Conservation (phyloP, 2,888 invertebrate genomes). For the Amphipyra berbera region DNA sequence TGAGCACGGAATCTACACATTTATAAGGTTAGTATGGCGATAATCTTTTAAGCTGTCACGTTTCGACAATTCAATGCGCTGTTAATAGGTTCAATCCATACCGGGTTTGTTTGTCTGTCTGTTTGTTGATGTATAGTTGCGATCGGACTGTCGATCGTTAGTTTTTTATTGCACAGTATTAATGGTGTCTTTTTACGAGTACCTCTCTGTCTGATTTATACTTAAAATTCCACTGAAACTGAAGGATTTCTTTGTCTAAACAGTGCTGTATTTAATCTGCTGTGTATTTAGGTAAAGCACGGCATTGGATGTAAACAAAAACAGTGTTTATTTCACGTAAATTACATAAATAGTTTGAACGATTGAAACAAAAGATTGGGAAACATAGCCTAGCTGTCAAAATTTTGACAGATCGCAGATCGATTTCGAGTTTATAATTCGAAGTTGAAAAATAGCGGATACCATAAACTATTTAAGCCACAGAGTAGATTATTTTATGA, state of each 20-base stretch:
- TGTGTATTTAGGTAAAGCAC: constrained; percentile 46
- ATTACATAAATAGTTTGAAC: constrained; percentile 5
- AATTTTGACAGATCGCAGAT: constrained; percentile 46
- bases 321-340: constrained; percentile 18
- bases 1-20: constrained; percentile 45
- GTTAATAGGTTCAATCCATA: constrained; percentile 76
- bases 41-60: constrained; percentile 79
- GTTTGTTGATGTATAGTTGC: constrained; percentile 64
- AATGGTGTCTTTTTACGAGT: constrained; percentile 68
- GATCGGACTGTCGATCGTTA: constrained; percentile 66
- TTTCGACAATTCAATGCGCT: constrained; percentile 80
- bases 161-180: constrained; percentile 71
- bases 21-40: constrained; percentile 73
- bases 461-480: constrained; percentile 22
- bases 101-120: constrained; percentile 76
- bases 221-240: constrained; percentile 68
- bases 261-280: constrained; percentile 65
- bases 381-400: constrained; percentile 38
- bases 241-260: constrained; percentile 74
- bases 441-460: not conserved
- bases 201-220: constrained; percentile 58
- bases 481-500: constrained; percentile 30
- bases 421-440: constrained; percentile 18
- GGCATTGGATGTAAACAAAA: constrained; percentile 40
- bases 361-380: constrained; percentile 41